These are phyloP conservation scores for Ailuropoda melanoleuca DNA, from an alignment of 2,113 vertebrate species.

Conservation along the genomic window DNA sequence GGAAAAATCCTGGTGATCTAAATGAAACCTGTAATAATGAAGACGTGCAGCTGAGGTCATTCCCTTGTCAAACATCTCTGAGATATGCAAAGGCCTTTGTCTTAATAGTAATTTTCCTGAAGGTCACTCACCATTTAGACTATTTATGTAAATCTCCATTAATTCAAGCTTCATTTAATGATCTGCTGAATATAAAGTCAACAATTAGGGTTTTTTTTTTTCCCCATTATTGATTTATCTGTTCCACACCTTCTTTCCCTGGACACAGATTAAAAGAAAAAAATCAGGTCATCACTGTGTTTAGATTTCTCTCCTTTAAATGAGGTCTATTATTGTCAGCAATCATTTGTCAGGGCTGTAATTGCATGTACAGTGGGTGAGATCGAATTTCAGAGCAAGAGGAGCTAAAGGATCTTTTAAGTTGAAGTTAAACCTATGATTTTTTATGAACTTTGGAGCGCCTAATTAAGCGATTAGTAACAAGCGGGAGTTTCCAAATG, in stretches of 20 bases:
- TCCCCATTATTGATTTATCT: conserved; percentile 61
- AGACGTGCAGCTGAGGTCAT: not conserved
- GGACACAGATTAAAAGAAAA: conserved; percentile 46
- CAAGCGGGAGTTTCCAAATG: conserved; percentile 72
- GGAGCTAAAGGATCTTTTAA: conserved; percentile 52
- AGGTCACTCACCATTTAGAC: conserved; percentile 61
- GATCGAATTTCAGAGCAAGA: conserved; percentile 48
- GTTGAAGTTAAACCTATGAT: conserved; percentile 72
- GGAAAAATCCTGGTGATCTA: conserved; percentile 8
- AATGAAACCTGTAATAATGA: conserved; percentile 36
- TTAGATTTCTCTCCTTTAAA: conserved; percentile 63
- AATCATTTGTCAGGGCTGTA: conserved; percentile 16
- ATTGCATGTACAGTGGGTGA: conserved; percentile 24
- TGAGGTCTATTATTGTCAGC: conserved; percentile 41
- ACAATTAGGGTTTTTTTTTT: not conserved
- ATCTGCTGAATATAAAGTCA: conserved; percentile 58
- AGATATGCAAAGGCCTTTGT: conserved; percentile 44
- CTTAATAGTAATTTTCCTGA: conserved; percentile 62
- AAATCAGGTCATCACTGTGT: not conserved
- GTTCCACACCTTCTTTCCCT: conserved; percentile 30
- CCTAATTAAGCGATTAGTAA: conserved; percentile 70
- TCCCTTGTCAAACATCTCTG: conserved; percentile 5
- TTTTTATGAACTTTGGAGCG: conserved; percentile 73
- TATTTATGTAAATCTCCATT: conserved; percentile 48
- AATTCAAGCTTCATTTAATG: conserved; percentile 53